Evolutionary conservation across 2,797 vertebrate species (phyloP), one percentile per base, ranked within the genome.

Genomic region (Rhodeus uyekii): DNA sequence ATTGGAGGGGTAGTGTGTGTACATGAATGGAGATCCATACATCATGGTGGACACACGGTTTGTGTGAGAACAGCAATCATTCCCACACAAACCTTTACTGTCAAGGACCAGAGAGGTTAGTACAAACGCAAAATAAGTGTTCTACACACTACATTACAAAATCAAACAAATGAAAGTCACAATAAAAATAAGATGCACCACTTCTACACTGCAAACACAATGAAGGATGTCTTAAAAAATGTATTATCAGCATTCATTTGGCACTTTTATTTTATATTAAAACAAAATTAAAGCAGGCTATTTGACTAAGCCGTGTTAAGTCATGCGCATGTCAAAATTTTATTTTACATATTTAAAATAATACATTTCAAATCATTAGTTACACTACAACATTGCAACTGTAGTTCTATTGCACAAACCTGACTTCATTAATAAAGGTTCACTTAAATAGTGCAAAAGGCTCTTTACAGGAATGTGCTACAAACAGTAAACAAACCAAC

Each of bases 261-360:
- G 2, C 16, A 77, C 29, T 64, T n/a, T 29, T 16, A 64, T n/a
- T n/a, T 9, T 38, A 32, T 42, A 12, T 42, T 42, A 44, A 61
- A 58, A 42, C 5, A 34, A 78, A 83, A 93, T 92, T 84, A 91
- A 93, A 94, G 93, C 92, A 92, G 87, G 92, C 92, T 91, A 90
- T 89, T 91, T 89, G 90, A 94, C 86, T 94, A 90, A 88, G 90
- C 93, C 91, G 94, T 91, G 89, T 94, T 95, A 96, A 94, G 94
- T 96, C 96, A 97, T 97, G 96, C 96, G 96, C 93, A 93, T 94
- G 93, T 95, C 96, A 96, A 97, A 96, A 93, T 93, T 97, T 96
- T 97, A 98, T 97, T 97, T 98, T 97, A 98, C 97, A 99, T 96
- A 96, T 96, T 97, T 97, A 98, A 98, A 97, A 98, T 96, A 94